Evolutionary conservation across 53 echinoderm and acorn worm species (phyloP).

Genomic region (Antedon mediterranea): DNA sequence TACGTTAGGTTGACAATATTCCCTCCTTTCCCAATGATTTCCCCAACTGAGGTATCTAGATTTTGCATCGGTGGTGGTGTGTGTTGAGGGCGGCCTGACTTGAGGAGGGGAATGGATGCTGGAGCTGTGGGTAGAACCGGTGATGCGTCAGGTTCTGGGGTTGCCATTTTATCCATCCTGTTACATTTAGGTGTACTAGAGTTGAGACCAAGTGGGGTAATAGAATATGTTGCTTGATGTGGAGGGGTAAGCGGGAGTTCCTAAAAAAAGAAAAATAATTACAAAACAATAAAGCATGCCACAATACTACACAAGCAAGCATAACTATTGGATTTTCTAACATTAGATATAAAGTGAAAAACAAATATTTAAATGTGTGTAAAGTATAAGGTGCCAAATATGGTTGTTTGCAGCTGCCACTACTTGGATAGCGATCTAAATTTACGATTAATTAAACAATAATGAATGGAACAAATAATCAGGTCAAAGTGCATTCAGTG

Average conservation of each 20-base stretch:
- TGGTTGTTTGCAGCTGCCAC: too few species aligned
- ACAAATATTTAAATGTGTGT: too few species aligned
- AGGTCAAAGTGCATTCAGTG: too few species aligned
- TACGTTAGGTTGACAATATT: constrained; percentile 42
- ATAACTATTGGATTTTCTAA: too few species aligned
- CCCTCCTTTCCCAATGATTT: constrained; percentile 29
- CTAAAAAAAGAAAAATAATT: not conserved
- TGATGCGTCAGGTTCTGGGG: constrained; percentile 58
- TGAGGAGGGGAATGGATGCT: constrained; percentile 4
- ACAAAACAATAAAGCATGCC: not conserved
- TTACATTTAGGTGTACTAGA: constrained; percentile 82
- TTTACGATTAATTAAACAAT: too few species aligned
- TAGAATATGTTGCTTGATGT: not conserved
- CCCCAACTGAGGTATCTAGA: constrained; percentile 33
- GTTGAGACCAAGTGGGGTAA: constrained; percentile 27
- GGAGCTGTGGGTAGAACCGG: constrained; percentile 37
- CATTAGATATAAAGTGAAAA: too few species aligned
- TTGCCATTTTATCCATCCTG: constrained; percentile 30
- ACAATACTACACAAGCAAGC: not conserved
- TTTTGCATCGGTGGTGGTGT: constrained; percentile 24
- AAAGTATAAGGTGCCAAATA: too few species aligned
- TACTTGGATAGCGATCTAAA: too few species aligned
- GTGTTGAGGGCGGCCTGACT: not conserved
- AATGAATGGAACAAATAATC: too few species aligned
- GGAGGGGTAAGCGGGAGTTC: not conserved